These are phyloP conservation scores for Metallyticus violacea DNA, from an alignment of 2,888 invertebrate genomes.

Conservation along the genomic window DNA sequence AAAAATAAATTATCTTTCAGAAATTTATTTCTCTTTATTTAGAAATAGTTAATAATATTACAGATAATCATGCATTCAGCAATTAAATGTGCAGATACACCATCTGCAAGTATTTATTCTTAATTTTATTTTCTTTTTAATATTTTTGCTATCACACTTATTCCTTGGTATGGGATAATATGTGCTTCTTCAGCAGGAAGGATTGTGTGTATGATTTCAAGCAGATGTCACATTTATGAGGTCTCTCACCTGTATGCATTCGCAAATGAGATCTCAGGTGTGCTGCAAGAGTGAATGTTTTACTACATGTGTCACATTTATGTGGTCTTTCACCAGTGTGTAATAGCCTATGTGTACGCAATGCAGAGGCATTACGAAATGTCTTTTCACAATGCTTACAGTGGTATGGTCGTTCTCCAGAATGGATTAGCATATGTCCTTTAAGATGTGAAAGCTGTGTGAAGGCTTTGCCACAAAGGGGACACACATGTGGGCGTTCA, in stretches of 20 bases:
- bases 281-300: background rate
- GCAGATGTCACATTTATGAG: background rate
- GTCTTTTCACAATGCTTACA: background rate
- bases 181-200: background rate
- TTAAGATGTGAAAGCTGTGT: background rate
- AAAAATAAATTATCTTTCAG: too few species aligned
- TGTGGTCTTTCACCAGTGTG: background rate
- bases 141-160: background rate
- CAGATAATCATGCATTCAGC: too few species aligned
- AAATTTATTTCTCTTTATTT: too few species aligned
- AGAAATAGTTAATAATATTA: too few species aligned
- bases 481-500: background rate
- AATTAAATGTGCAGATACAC: too few species aligned
- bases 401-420: background rate
- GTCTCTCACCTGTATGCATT: background rate
- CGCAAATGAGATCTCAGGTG: background rate
- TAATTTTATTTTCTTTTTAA: background rate
- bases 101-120: background rate
- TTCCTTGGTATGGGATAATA: background rate
- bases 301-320: background rate
- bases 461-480: background rate
- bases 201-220: background rate
- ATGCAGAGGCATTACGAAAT: background rate
- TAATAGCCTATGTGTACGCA: background rate
- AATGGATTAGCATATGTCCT: background rate